A percentile compares a stretch with the other conserved stretches of the same genome.
Conservation (phyloP, 2,888 invertebrate species). For the Ditula angustiorana region DNA sequence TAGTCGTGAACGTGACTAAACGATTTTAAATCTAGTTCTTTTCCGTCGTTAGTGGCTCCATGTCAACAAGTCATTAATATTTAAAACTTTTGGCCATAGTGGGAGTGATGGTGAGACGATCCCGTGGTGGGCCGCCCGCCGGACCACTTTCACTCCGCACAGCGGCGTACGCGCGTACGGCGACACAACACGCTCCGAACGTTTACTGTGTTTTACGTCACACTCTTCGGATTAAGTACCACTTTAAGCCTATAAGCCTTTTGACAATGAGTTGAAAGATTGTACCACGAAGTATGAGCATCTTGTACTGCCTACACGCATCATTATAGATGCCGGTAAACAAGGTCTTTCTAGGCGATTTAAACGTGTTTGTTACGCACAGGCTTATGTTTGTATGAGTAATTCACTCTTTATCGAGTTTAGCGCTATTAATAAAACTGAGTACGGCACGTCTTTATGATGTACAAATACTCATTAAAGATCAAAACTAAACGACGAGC, state of each 20-base stretch:
- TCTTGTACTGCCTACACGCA: constrained; percentile 22
- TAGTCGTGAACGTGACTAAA: constrained; percentile 13
- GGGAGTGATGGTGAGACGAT: constrained; percentile 23
- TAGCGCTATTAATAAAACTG: constrained; percentile 12
- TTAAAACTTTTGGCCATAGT: constrained; percentile 24
- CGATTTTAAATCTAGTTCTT: constrained; percentile 7
- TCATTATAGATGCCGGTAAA: neutral
- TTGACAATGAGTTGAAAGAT: constrained; percentile 25
- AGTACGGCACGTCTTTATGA: constrained; percentile 23
- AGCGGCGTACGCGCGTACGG: constrained; percentile 36
- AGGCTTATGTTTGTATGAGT: constrained; percentile 5
- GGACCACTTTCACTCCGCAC: constrained; percentile 65
- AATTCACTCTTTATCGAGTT: constrained; percentile 21
- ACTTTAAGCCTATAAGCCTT: constrained; percentile 24
- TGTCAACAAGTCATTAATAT: constrained; percentile 32
- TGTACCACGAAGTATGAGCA: constrained; percentile 19
- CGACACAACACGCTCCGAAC: constrained; percentile 30
- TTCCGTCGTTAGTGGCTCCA: constrained; percentile 25
- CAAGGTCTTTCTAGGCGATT: neutral
- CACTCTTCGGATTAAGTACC: constrained; percentile 22
- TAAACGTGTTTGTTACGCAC: neutral
- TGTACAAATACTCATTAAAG: constrained; percentile 25
- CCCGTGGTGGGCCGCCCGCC: constrained; percentile 39
- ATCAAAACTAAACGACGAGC: constrained; percentile 27
- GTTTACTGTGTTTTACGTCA: constrained; percentile 33